Conservation (phyloP, 64 coral and sea anemone species). For the Dendronephthya gigantea region DNA sequence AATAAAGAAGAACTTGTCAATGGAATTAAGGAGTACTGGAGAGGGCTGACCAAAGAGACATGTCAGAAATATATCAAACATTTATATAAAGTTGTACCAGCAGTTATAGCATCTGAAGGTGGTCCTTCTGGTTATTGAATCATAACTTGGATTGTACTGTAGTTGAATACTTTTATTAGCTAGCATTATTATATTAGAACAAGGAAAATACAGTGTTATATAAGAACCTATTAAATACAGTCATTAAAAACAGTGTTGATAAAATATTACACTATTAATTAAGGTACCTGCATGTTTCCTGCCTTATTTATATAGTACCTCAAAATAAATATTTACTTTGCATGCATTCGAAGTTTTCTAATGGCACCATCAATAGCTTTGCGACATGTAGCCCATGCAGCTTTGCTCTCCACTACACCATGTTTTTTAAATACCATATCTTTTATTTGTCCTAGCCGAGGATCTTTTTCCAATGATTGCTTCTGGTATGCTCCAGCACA, state of each 20-base stretch:
- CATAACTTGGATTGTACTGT: no score
- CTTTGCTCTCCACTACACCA: neutral
- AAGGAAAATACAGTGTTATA: no score
- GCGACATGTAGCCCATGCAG: neutral
- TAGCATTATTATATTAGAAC: no score
- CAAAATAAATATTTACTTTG: neutral
- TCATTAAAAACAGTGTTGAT: no score
- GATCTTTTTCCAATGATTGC: neutral
- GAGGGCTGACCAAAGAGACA: neutral
- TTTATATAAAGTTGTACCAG: neutral
- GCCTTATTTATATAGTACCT: no score
- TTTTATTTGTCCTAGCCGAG: neutral
- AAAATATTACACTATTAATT: no score
- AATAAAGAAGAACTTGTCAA: neutral
- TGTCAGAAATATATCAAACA: neutral
- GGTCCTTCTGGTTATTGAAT: neutral
- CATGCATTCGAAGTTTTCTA: no score
- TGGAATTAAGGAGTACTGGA: neutral
- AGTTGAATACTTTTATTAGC: neutral
- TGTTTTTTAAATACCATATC: neutral
- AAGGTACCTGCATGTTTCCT: no score
- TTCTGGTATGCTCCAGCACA: neutral
- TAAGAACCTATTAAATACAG: no score
- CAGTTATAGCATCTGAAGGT: neutral
- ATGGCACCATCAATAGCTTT: neutral